Evolutionary conservation across 2,113 vertebrate species (phyloP), one percentile per base, ranked within the genome.

Genomic region (Labeo rohita): DNA sequence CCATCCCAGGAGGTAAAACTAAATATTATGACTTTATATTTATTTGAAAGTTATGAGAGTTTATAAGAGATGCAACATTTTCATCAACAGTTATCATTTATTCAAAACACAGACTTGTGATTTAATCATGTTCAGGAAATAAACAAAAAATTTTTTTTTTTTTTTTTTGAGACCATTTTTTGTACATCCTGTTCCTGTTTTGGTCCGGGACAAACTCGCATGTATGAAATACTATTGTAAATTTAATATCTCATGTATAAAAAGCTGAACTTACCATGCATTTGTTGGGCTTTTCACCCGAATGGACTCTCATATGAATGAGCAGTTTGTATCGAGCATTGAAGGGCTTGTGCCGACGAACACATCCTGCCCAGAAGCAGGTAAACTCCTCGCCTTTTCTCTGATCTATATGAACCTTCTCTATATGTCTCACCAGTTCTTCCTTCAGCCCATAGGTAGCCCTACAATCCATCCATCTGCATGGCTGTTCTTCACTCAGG

Each of bases 281-380:
- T 88, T 97, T 98, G 92, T 99, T 99, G 89, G 98, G 98, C 93
- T 99, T 99, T 91, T 99, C 98, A 74, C 98, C 98, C 1, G 98
- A 99, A 90, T 99, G 98, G 85, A 99, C 98, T 91, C 97, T 96
- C 97, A 99, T 99, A 91, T 99, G 98, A 94, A 99, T 98, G 90
- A 99, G 97, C 92, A 99, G 95, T 93, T 99, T 99, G 94, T 99
- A 99, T 87, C 98, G 97, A 80, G 98, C 98, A 11, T 99, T 99
- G 95, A 99, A 99, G 89, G 98, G 98, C 89, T 98, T 98, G 90
- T 97, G 96, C 15, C 96, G 96, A 28, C 98, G 96, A 86, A 97
- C 95, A 0, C 98, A 99, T 87, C 97, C 97, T 0, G 96, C 94
- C 98, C 98, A 99, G 93, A 98, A 98, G 91, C 98, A 99, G 86